Conservation (phyloP, 2,888 invertebrate species). For the Isotomurus palustris region DNA sequence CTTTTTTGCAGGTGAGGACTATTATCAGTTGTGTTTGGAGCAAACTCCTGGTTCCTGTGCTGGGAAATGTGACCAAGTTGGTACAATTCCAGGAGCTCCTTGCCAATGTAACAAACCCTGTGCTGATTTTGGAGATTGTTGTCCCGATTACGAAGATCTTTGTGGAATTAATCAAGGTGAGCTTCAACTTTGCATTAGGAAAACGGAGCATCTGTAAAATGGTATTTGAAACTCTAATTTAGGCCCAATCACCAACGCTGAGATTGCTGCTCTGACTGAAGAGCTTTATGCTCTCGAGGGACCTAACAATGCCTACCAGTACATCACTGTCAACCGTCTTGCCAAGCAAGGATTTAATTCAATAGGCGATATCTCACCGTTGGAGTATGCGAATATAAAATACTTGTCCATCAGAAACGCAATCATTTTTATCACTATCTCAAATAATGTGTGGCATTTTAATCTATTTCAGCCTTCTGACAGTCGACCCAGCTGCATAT, state of each 20-base stretch:
- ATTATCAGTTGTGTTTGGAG: too few species aligned
- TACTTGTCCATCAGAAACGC: too few species aligned
- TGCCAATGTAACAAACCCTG: slow-evolving; percentile 38
- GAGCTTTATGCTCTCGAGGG: slow-evolving; percentile 64
- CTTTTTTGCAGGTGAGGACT: too few species aligned
- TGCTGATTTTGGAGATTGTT: slow-evolving; percentile 29
- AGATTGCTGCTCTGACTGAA: slow-evolving; percentile 66
- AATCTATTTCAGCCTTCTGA: slow-evolving; percentile 62
- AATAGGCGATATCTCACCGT: too few species aligned
- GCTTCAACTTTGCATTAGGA: not conserved
- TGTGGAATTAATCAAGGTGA: slow-evolving; percentile 15
- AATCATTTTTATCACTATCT: too few species aligned
- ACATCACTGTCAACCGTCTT: too few species aligned
- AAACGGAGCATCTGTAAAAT: not conserved
- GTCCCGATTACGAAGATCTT: slow-evolving; percentile 56
- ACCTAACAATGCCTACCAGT: slow-evolving; percentile 69
- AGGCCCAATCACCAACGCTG: slow-evolving; percentile 58
- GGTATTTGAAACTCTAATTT: too few species aligned
- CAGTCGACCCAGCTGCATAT: slow-evolving; percentile 59
- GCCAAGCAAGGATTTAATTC: too few species aligned
- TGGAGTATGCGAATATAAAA: too few species aligned
- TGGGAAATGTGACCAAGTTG: slow-evolving; percentile 30
- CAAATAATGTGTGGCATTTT: too few species aligned
- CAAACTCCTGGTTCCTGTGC: slow-evolving; percentile 26
- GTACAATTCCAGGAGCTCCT: slow-evolving; percentile 19